Evolutionary conservation across 2,113 vertebrate species (phyloP), one percentile per base, ranked within the genome.

Genomic region (Meleagris gallopavo): DNA sequence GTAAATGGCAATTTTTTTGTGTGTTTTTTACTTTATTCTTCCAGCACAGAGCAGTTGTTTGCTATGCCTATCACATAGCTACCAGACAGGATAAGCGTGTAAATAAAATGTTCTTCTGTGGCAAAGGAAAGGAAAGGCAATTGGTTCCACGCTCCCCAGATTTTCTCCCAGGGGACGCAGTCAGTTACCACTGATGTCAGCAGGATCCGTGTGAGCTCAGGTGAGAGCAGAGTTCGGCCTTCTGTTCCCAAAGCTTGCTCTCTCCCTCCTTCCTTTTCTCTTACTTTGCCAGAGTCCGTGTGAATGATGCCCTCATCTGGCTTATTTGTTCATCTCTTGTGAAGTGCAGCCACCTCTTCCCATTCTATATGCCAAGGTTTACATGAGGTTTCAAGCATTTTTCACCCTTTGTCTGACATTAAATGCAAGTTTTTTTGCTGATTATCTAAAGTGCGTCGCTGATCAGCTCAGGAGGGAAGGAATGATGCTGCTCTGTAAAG

Each of bases 1-100:
- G 5, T 69, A 21, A 65, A 1, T 2, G 41, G 5, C 8, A 24
- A 24, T 13, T 36, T 40, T 40, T 13, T 48, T 14, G 11, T 34
- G 4, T n/a, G 30, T 57, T 6, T 32, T 15, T n/a, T 13, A 13
- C 14, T 73, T n/a, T 27, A 5, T 29, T 58, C 8, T 46, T 65
- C 60, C 0, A 1, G 9, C 24, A 41, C 15, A 45, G 24, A 41
- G 21, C 11, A 45, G 17, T 52, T 36, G 7, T 29, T 55, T 54
- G 10, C 43, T 86, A 52, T 7, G 21, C 4, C 0, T 24, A 21
- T 0, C 1, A 38, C 32, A 11, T 34, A 61, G 43, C 10, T 29
- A 4, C 0, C 0, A 22, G 34, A 45, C 13, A 55, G 52, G 8
- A 14, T 13, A 43, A 25, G 12, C 22, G 9, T 58, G 17, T 10